A percentile compares a stretch with the other conserved stretches of the same genome.
phyloP scores from a whole-genome alignment of 2,888 invertebrate species.

The Ophion costatus region DNA sequence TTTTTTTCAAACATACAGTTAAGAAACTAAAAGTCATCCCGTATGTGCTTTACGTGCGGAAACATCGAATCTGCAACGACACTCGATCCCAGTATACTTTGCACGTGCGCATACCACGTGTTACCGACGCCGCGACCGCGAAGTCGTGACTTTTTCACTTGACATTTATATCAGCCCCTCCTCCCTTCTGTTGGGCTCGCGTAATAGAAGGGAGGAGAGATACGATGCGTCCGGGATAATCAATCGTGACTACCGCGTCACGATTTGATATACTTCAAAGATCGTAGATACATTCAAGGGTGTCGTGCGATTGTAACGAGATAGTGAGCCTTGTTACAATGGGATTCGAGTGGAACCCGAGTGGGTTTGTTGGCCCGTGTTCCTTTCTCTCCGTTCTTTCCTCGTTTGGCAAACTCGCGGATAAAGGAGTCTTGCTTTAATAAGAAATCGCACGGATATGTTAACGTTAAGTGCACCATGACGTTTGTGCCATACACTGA shows the following conservation, averaged over 20 bases:
- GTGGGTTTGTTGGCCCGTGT: slow-evolving; percentile 9
- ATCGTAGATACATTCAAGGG: slow-evolving; percentile 55
- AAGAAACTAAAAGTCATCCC: slow-evolving; percentile 9
- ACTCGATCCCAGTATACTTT: slow-evolving; percentile 21
- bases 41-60: slow-evolving; percentile 28
- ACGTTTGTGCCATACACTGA: too few species aligned
- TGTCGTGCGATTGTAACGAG: slow-evolving; percentile 47
- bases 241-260: slow-evolving; percentile 60
- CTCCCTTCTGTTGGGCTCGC: slow-evolving; percentile 1
- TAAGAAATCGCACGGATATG: not conserved
- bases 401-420: not conserved
- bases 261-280: slow-evolving; percentile 56
- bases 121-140: not conserved
- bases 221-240: slow-evolving; percentile 62
- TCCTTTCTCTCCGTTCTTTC: slow-evolving; percentile 26
- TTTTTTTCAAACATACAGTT: not conserved
- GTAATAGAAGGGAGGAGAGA: slow-evolving; percentile 32
- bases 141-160: slow-evolving; percentile 59
- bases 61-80: slow-evolving; percentile 40
- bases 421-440: not conserved
- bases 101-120: slow-evolving; percentile 43
- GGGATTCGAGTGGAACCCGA: slow-evolving; percentile 12
- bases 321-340: slow-evolving; percentile 35
- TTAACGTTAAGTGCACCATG: too few species aligned
- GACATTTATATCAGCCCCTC: slow-evolving; percentile 52